These are phyloP conservation scores for Chydorus sphaericus DNA, from an alignment of 2,888 invertebrate species.

Conservation along the genomic window DNA sequence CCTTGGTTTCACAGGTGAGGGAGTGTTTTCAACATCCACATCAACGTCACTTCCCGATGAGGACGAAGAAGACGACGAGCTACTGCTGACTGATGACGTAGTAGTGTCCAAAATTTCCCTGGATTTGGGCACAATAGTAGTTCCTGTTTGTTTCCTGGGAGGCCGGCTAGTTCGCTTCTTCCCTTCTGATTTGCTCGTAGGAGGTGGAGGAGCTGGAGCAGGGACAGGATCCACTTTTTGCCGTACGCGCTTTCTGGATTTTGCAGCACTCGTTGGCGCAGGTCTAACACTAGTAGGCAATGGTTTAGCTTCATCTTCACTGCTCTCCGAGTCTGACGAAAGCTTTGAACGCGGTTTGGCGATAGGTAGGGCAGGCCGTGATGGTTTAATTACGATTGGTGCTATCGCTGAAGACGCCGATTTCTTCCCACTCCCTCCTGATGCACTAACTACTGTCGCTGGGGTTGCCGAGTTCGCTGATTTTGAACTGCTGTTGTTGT, in stretches of 20 bases:
- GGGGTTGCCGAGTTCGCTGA: too few relatives aligned
- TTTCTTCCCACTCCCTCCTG: background rate
- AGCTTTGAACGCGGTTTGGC: background rate
- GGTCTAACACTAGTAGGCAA: background rate
- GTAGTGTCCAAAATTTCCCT: background rate
- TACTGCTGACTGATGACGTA: too few relatives aligned
- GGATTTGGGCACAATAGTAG: background rate
- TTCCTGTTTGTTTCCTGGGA: background rate
- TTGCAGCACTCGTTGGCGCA: background rate
- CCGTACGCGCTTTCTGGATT: background rate
- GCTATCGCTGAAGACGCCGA: background rate
- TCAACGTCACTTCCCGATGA: background rate
- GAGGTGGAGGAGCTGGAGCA: background rate
- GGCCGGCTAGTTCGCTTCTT: background rate
- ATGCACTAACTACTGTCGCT: background rate
- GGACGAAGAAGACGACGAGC: conserved; percentile 5
- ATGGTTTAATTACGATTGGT: too few relatives aligned
- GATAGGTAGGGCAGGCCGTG: background rate
- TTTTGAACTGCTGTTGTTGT: background rate
- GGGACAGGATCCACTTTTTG: background rate
- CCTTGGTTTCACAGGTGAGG: background rate
- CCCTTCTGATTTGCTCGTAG: background rate
- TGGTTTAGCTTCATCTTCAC: conserved; percentile 2
- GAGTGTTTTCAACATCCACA: conserved; percentile 3
- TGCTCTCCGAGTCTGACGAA: background rate